A percentile compares a stretch with the other conserved stretches of the same genome.
These are phyloP conservation scores for Scelioninae gen. 2 DNA, from an alignment of 2,888 invertebrate species.

Conservation along the genomic window DNA sequence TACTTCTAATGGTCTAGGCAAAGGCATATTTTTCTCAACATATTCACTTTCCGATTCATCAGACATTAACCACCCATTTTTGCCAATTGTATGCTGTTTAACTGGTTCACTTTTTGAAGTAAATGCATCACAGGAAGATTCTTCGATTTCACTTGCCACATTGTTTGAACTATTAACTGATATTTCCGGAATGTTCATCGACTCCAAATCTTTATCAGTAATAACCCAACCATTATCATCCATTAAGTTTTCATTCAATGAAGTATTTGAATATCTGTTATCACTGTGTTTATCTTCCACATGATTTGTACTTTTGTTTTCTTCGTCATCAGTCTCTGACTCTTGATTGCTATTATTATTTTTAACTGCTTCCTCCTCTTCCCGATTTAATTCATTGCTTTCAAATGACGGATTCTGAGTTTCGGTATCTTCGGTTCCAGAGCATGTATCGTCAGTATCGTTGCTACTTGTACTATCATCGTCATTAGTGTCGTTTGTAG, in stretches of 20 bases:
- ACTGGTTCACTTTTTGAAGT: conserved; percentile 52
- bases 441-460: conserved; percentile 25
- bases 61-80: conserved; percentile 68
- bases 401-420: conserved; percentile 11
- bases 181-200: conserved; percentile 30
- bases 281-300: not conserved
- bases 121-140: conserved; percentile 19
- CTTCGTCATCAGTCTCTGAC: not conserved
- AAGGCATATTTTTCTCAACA: conserved; percentile 59
- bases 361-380: not conserved
- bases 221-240: conserved; percentile 74
- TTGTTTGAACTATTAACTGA: conserved; percentile 13
- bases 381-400: not conserved
- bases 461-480: conserved; percentile 31
- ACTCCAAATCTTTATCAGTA: conserved; percentile 60
- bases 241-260: conserved; percentile 66
- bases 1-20: not conserved
- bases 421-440: conserved; percentile 9
- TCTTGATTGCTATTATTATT: not conserved
- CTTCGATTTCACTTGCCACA: not conserved
- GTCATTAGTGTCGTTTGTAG: conserved; percentile 42
- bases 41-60: conserved; percentile 67
- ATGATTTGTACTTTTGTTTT: not conserved
- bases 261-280: conserved; percentile 18
- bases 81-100: conserved; percentile 63